Conservation (phyloP, 1,140 invertebrate genomes). For the Forficula auricularia region DNA sequence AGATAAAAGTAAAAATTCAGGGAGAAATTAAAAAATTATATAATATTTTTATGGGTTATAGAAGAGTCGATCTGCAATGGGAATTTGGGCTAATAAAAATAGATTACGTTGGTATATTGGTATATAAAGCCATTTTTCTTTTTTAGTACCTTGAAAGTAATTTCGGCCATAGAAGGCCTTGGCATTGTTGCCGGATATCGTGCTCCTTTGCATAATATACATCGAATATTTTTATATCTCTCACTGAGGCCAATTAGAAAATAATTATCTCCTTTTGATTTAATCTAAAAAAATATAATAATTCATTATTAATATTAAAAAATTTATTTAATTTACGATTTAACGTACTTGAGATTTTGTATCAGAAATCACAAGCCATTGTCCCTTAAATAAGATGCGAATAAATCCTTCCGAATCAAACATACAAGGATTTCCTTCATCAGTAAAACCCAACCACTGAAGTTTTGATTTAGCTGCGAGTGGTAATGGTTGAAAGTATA, state of each 20-base stretch:
- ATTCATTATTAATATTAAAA: conserved; percentile 7
- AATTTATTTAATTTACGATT: neutral
- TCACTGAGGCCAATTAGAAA: conserved; percentile 67
- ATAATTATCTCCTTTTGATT: conserved; percentile 58
- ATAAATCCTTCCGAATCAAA: conserved; percentile 49
- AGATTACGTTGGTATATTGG: too few relatives aligned
- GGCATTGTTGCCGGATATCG: conserved; percentile 74
- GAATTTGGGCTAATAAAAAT: too few relatives aligned
- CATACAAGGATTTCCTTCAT: conserved; percentile 51
- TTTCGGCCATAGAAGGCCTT: conserved; percentile 56
- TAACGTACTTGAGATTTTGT: conserved; percentile 42
- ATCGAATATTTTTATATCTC: conserved; percentile 51
- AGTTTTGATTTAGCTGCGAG: conserved; percentile 49
- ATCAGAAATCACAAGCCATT: conserved; percentile 66
- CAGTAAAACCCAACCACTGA: conserved; percentile 67
- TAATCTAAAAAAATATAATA: conserved; percentile 29
- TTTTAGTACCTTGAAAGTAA: conserved; percentile 36
- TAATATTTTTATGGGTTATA: too few relatives aligned
- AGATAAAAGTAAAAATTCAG: conserved; percentile 6
- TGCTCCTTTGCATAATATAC: conserved; percentile 71
- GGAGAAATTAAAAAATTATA: too few relatives aligned
- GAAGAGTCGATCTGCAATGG: too few relatives aligned
- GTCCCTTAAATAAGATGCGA: conserved; percentile 36
- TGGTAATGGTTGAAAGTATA: conserved; percentile 30
- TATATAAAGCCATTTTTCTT: too few relatives aligned